phyloP scores from a whole-genome alignment of 2,797 vertebrate species.

The Myiotriccus ornatus region DNA sequence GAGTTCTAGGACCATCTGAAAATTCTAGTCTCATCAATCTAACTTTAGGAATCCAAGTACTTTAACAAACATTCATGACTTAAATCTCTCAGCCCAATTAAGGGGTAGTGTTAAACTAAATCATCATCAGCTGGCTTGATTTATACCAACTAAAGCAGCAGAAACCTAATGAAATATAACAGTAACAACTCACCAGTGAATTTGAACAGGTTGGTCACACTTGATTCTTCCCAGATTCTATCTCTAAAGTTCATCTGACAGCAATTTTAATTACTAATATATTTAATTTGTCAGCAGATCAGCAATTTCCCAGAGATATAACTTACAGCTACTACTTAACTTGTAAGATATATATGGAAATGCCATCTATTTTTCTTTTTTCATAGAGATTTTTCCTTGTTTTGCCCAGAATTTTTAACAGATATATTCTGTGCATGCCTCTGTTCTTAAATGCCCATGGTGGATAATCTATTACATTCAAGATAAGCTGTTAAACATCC shows the following conservation, averaged over 20 bases:
- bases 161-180: neutral
- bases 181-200: neutral
- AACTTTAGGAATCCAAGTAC: neutral
- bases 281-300: neutral
- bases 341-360: neutral
- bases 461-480: neutral
- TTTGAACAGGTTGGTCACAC: neutral
- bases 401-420: neutral
- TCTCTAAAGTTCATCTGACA: neutral
- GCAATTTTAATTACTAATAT: neutral
- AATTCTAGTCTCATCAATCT: neutral
- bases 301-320: neutral
- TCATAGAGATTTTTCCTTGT: no score
- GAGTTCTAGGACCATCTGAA: neutral
- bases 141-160: neutral
- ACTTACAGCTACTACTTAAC: neutral
- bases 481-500: neutral
- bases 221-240: neutral
- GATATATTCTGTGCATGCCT: neutral
- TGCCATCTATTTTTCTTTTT: no score
- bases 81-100: neutral
- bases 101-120: neutral
- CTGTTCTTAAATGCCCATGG: neutral
- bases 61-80: neutral
- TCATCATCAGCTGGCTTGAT: neutral